Evolutionary conservation across 2,113 vertebrate species (phyloP).

Genomic region (Spilogale gracilis): DNA sequence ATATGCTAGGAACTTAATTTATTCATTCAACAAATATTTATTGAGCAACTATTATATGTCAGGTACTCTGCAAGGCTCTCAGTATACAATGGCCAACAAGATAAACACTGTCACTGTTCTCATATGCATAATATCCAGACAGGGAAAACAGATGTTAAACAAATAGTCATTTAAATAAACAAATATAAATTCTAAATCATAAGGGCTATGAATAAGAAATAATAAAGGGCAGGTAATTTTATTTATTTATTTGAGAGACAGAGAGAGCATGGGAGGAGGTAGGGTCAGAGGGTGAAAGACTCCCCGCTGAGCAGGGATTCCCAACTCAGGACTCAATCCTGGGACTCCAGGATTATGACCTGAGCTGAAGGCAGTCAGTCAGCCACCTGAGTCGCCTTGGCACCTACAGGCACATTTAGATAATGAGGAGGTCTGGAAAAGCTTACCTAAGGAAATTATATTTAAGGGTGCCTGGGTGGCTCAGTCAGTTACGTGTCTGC

Average conservation of each 20-base stretch:
- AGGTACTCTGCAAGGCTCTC: not conserved
- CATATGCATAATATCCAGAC: not conserved
- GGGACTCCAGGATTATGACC: no score
- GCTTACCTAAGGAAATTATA: not conserved
- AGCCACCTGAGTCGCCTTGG: no score
- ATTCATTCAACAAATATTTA: slow-evolving; percentile 45
- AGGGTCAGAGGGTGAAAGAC: no score
- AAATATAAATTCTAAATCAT: slow-evolving; percentile 17
- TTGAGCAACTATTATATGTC: not conserved
- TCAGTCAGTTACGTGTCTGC: not conserved
- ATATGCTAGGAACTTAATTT: not conserved
- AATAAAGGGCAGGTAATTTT: not conserved
- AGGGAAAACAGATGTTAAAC: slow-evolving; percentile 28
- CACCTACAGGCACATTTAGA: not conserved
- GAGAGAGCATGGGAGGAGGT: no score
- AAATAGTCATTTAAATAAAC: not conserved
- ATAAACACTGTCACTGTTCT: not conserved
- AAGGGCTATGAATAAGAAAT: slow-evolving; percentile 19
- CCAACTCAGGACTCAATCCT: no score
- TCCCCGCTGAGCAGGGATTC: no score
- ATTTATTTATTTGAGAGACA: no score
- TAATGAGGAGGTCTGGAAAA: not conserved
- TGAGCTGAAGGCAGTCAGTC: no score
- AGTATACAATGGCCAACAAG: slow-evolving; percentile 18
- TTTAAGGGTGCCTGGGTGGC: not conserved